These are phyloP conservation scores for Drosophila pseudoananassae DNA, from an alignment of 1,140 invertebrate genomes.

Conservation along the genomic window DNA sequence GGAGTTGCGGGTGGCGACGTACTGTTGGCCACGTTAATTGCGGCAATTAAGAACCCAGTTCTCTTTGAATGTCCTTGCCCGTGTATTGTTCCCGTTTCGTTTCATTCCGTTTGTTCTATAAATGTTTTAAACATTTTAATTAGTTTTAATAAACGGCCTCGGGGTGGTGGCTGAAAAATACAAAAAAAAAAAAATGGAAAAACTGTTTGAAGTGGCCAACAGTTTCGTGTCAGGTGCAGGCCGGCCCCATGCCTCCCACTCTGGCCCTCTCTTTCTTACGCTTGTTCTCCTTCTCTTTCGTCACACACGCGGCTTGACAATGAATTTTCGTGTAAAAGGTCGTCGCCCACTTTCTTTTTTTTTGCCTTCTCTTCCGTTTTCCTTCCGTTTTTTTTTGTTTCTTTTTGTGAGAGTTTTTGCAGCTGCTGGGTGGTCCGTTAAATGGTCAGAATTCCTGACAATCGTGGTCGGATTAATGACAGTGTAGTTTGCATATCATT, in stretches of 20 bases:
- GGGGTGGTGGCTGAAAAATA: conserved; percentile 8
- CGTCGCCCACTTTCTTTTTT: conserved; percentile 50
- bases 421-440: conserved; percentile 40
- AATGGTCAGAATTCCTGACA: conserved; percentile 28
- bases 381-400: conserved; percentile 36
- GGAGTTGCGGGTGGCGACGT: neutral
- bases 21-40: conserved; percentile 36
- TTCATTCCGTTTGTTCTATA: conserved; percentile 60
- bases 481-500: neutral
- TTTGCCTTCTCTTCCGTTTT: neutral
- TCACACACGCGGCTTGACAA: conserved; percentile 43
- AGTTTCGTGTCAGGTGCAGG: conserved; percentile 49
- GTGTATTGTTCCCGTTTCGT: conserved; percentile 21
- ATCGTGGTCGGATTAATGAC: conserved; percentile 3
- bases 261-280: neutral
- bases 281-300: neutral
- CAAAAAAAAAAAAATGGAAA: neutral
- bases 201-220: conserved; percentile 57
- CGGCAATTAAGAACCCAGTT: conserved; percentile 42
- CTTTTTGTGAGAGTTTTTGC: conserved; percentile 51
- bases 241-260: neutral
- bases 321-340: conserved; percentile 57
- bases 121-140: conserved; percentile 65
- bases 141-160: conserved; percentile 58
- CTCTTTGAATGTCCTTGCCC: conserved; percentile 33